Base-by-base conservation (phyloP, 2,797 vertebrate genomes). In the Tapirus indicus region DNA sequence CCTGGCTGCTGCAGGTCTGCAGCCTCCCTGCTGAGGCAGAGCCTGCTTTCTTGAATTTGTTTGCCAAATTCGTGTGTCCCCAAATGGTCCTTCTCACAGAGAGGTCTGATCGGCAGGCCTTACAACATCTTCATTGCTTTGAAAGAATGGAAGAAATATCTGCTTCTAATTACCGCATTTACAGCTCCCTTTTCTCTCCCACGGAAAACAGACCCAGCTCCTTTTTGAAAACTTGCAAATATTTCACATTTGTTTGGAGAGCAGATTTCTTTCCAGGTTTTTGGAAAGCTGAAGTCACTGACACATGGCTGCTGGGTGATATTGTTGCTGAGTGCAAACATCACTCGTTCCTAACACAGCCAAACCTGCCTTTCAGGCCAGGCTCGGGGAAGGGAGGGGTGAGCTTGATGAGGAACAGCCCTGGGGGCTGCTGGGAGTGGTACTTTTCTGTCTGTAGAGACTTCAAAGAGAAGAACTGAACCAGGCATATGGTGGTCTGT, bases 231-330 rank as follows among this genome's bases (percentile, higher is more conserved):
- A 95, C 21, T 25, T 85, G 82, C 75, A 92, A 84, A 60, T 90
- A 85, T 60, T 95, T 97, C 52, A 13, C n/a, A 32, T 94, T 92
- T 94, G 64, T 93, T 90, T 95, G 47, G 86, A 92, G 32, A 93
- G 64, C 27, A 77, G 82, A 58, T 91, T 97, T 97, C 97, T 87
- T 75, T 52, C 62, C 41, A 91, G 66, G 68, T 86, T 91, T 83
- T 82, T 90, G 78, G 92, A 71, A 96, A 87, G 69, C 69, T 52
- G 74, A 86, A 88, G 64, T 68, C 71, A 49, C 64, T 29, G 54
- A 91, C 85, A 84, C 78, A 58, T 5, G 71, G 88, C 83, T 89
- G 66, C 58, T 94, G 83, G 69, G 86, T 77, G 80, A 89, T 54
- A 71, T 4, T 44, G 16, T 25, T 78, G 38, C 83, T 56, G 83